These are phyloP conservation scores for Torymus aiolomorphi DNA, from an alignment of 2,888 invertebrate genomes.

Conservation along the genomic window DNA sequence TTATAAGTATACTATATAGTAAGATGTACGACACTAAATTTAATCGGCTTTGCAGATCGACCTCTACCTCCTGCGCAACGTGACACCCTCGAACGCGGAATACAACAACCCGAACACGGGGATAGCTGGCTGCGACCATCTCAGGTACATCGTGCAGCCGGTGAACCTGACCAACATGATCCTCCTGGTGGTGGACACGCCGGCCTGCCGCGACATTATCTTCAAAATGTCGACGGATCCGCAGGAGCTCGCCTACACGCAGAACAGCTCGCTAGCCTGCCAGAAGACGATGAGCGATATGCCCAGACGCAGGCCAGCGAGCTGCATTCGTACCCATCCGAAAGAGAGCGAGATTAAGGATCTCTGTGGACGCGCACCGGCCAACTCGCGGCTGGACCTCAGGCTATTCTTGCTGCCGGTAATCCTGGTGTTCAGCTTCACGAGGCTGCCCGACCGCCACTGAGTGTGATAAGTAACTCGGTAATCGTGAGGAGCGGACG, in stretches of 20 bases:
- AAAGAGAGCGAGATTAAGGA: slow-evolving; percentile 80
- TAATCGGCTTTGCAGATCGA: slow-evolving; percentile 65
- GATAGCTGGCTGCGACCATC: slow-evolving; percentile 48
- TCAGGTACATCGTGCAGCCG: slow-evolving; percentile 81
- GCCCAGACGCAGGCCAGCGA: slow-evolving; percentile 82
- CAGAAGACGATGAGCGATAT: slow-evolving; percentile 80
- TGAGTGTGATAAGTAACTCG: neutral
- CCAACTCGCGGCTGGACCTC: slow-evolving; percentile 58
- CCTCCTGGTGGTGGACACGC: slow-evolving; percentile 84
- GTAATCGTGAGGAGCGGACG: neutral
- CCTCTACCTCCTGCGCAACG: slow-evolving; percentile 74
- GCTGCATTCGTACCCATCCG: slow-evolving; percentile 86
- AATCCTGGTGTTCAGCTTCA: slow-evolving; percentile 4
- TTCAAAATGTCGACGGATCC: slow-evolving; percentile 76
- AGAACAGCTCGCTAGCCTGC: slow-evolving; percentile 81
- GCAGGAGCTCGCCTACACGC: slow-evolving; percentile 75
- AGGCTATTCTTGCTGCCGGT: slow-evolving; percentile 51
- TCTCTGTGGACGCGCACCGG: slow-evolving; percentile 69
- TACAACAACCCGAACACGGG: slow-evolving; percentile 65
- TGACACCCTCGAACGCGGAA: slow-evolving; percentile 60
- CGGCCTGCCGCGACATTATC: slow-evolving; percentile 78
- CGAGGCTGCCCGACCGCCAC: slow-evolving; percentile 3
- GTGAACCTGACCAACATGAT: slow-evolving; percentile 88
- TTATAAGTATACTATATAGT: no score
- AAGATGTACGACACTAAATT: no score